Evolutionary conservation across 1,140 invertebrate species (phyloP).

Genomic region (Pomacea maculata): DNA sequence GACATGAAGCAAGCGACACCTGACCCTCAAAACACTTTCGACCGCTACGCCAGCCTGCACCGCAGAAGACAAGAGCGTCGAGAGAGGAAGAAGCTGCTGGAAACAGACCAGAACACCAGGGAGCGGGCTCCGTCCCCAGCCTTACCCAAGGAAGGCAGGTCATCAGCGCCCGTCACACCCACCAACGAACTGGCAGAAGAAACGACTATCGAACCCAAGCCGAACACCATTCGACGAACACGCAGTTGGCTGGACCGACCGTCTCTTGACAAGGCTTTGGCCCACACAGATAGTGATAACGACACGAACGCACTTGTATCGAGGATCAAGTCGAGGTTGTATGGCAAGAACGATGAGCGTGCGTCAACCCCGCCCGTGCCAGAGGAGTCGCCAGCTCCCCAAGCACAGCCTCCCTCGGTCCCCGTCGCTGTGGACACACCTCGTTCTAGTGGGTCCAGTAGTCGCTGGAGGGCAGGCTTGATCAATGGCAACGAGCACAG

Average conservation of each 20-base stretch:
- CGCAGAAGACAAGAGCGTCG: conserved; percentile 42
- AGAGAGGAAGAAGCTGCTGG: conserved; percentile 31
- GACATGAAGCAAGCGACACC: conserved; percentile 17
- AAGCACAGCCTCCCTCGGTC: conserved; percentile 15
- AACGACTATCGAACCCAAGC: background rate
- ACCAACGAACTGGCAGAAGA: background rate
- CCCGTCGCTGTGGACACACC: background rate
- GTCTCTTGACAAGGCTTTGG: conserved; percentile 29
- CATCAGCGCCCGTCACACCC: background rate
- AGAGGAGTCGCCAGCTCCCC: conserved; percentile 36
- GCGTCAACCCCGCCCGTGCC: conserved; percentile 5
- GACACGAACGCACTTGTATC: conserved; percentile 29
- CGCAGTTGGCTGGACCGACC: conserved; percentile 46
- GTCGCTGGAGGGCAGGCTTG: too few relatives aligned
- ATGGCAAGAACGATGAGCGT: conserved; percentile 16
- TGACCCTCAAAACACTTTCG: conserved; percentile 41
- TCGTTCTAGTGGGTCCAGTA: background rate
- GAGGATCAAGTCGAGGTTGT: conserved; percentile 37
- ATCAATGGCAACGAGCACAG: background rate
- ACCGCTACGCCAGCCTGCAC: conserved; percentile 48
- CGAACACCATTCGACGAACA: conserved; percentile 33
- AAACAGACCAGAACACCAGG: conserved; percentile 32
- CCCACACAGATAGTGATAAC: conserved; percentile 15
- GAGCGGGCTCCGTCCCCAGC: conserved; percentile 55
- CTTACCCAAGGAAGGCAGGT: background rate